Conservation (phyloP, 2,797 vertebrate genomes). For the Phaenicophaeus curvirostris region DNA sequence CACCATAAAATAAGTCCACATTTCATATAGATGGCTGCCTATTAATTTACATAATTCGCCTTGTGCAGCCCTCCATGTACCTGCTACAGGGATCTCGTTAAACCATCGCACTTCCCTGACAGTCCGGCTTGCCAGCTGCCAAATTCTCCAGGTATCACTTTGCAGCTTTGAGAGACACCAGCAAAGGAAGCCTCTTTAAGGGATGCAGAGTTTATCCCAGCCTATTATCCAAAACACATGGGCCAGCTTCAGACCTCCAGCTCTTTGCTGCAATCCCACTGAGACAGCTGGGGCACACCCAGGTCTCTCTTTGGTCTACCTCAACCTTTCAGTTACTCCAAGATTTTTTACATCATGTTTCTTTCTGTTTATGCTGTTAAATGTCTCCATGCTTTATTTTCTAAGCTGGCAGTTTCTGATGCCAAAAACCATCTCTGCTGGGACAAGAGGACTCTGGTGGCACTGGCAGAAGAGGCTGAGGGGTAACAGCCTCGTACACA, state of each 20-base stretch:
- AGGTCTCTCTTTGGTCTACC: constrained; percentile 12
- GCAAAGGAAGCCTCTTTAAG: not conserved
- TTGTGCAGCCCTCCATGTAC: not conserved
- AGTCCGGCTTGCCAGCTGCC: not conserved
- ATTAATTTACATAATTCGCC: not conserved
- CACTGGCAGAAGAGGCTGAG: not conserved
- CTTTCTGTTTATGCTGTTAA: not conserved
- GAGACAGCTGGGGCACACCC: not conserved
- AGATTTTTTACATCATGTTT: not conserved
- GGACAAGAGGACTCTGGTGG: not conserved
- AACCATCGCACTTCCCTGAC: not conserved
- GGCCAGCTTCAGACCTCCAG: not conserved
- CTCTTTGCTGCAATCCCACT: not conserved
- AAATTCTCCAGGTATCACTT: not conserved
- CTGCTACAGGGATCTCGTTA: not conserved
- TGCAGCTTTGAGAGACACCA: not conserved
- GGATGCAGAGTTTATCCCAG: not conserved
- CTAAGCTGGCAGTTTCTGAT: not conserved
- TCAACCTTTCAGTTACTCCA: not conserved
- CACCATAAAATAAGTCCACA: not conserved
- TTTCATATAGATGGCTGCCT: not conserved
- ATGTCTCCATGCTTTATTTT: not conserved
- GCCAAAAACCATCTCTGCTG: not conserved
- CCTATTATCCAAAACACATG: not conserved
- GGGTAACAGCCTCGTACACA: not conserved